A percentile compares a stretch with the other conserved stretches of the same genome.
Evolutionary conservation across 2,113 vertebrate genomes (phyloP).

Genomic region (Pholis gunnellus): DNA sequence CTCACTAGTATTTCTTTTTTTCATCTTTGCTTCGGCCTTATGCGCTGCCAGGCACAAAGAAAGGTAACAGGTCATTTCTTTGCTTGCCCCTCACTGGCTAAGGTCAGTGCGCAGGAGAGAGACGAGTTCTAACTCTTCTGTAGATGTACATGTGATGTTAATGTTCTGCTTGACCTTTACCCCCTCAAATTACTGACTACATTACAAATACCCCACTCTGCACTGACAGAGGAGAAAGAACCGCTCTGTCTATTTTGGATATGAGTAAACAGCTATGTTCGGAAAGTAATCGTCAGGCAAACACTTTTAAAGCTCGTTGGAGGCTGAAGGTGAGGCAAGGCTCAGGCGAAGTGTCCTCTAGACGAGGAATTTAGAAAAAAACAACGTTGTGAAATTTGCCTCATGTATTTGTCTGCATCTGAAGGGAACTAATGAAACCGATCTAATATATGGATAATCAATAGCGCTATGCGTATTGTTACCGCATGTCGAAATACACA

Average conservation of each 20-base stretch:
- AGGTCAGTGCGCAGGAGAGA: neutral
- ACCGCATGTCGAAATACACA: neutral
- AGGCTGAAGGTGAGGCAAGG: conserved; percentile 33
- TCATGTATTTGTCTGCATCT: conserved; percentile 18
- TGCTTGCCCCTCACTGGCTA: neutral
- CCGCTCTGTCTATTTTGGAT: conserved; percentile 52
- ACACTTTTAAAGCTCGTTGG: conserved; percentile 21
- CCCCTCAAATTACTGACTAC: conserved; percentile 38
- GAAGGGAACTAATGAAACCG: neutral
- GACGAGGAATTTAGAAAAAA: neutral
- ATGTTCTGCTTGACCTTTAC: conserved; percentile 52
- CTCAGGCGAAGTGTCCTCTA: neutral
- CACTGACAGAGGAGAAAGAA: conserved; percentile 16
- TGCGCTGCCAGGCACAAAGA: neutral
- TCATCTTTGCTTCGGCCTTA: neutral
- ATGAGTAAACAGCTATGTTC: conserved; percentile 51
- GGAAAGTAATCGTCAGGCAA: conserved; percentile 55
- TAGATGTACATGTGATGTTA: conserved; percentile 33
- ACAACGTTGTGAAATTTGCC: neutral
- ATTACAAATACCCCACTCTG: conserved; percentile 22
- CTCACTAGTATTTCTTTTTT: neutral
- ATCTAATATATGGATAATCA: neutral
- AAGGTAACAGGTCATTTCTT: neutral
- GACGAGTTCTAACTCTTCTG: neutral
- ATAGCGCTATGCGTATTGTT: neutral